Percentiles rank a stretch among this genome's conserved stretches.
Evolutionary conservation across 1,140 invertebrate species (phyloP).

Genomic region (Drosophila nigromelanica): DNA sequence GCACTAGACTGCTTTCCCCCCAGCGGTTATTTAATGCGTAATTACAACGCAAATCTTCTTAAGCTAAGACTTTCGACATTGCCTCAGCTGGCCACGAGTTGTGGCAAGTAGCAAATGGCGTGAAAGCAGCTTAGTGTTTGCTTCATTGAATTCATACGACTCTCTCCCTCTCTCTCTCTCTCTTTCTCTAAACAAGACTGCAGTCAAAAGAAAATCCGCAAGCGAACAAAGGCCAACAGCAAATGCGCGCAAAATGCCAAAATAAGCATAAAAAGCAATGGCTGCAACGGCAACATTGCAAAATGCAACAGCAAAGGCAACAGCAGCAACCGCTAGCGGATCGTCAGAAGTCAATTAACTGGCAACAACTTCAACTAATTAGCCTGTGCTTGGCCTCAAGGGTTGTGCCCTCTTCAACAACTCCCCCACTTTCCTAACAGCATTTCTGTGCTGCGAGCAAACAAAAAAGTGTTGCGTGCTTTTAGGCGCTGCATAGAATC

Average conservation of each 20-base stretch:
- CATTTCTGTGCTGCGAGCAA: constrained; percentile 14
- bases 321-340: constrained; percentile 31
- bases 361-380: constrained; percentile 76
- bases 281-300: constrained; percentile 18
- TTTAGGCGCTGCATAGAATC: constrained; percentile 58
- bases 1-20: constrained; percentile 45
- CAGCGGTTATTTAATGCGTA: constrained; percentile 76
- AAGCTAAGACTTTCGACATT: constrained; percentile 32
- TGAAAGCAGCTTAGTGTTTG: constrained; percentile 65
- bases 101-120: constrained; percentile 28
- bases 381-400: constrained; percentile 61
- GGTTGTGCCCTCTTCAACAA: constrained; percentile 31
- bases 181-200: not conserved
- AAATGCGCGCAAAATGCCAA: constrained; percentile 25
- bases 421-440: not conserved
- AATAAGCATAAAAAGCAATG: constrained; percentile 16
- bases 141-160: constrained; percentile 77
- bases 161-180: constrained; percentile 1
- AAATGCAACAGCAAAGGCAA: constrained; percentile 4
- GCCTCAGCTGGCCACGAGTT: not conserved
- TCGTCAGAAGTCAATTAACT: constrained; percentile 80
- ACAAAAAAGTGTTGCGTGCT: constrained; percentile 54
- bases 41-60: constrained; percentile 70
- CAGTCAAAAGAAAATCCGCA: constrained; percentile 51
- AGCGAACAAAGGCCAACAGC: constrained; percentile 41